phyloP scores from a whole-genome alignment of 2,888 invertebrate species.

The Orthosia gracilis region DNA sequence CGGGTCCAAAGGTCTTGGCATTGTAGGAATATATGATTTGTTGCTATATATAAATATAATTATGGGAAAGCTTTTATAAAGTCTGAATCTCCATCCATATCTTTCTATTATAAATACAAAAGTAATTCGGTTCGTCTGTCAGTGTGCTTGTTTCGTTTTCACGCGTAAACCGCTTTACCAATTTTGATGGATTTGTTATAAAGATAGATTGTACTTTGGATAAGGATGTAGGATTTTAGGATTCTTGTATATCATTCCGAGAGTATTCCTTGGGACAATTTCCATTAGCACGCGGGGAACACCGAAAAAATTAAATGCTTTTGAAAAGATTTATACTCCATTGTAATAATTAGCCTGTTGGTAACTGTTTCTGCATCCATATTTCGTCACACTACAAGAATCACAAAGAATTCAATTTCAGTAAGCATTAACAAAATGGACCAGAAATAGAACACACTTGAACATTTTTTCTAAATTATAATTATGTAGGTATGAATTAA shows the following conservation, averaged over 20 bases:
- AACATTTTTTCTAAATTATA: constrained; percentile 49
- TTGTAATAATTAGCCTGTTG: background rate
- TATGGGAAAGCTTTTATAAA: background rate
- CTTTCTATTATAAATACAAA: too few relatives aligned
- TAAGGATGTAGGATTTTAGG: too few relatives aligned
- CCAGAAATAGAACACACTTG: constrained; percentile 20
- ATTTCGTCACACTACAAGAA: constrained; percentile 16
- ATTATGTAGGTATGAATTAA: constrained; percentile 54
- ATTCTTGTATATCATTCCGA: too few relatives aligned
- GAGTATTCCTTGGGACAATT: too few relatives aligned
- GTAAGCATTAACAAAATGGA: constrained; percentile 11
- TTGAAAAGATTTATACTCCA: too few relatives aligned
- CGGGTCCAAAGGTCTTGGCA: background rate
- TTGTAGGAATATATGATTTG: constrained; percentile 20
- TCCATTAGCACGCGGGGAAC: too few relatives aligned
- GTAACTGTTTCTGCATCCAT: constrained; percentile 1
- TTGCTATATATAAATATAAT: background rate
- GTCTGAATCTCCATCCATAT: background rate
- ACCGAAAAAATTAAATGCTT: too few relatives aligned
- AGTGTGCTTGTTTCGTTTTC: too few relatives aligned
- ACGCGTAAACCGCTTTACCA: too few relatives aligned
- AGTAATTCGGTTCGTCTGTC: too few relatives aligned
- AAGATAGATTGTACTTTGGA: too few relatives aligned
- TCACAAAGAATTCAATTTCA: constrained; percentile 13
- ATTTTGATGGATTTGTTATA: too few relatives aligned